phyloP scores from a whole-genome alignment of 2,888 invertebrate species.

The Tryphoninae sp. region DNA sequence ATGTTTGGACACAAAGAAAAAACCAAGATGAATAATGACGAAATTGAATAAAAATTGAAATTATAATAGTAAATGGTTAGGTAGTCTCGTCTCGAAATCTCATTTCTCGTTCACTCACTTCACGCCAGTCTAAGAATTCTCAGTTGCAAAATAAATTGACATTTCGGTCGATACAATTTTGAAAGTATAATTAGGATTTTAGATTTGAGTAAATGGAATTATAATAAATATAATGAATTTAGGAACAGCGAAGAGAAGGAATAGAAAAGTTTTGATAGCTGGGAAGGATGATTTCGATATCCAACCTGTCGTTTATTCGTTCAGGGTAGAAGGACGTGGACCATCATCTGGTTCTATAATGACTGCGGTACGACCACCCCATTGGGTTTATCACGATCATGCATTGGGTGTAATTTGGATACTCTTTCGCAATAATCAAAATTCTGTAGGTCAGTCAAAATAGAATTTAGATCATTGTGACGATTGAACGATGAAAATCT shows the following conservation, averaged over 20 bases:
- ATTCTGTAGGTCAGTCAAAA: conserved; percentile 67
- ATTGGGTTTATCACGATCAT: conserved; percentile 80
- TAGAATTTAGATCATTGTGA: neutral
- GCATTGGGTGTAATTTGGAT: conserved; percentile 81
- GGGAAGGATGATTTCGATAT: conserved; percentile 55
- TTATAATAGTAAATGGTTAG: neutral
- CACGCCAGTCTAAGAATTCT: conserved; percentile 25
- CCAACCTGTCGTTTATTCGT: conserved; percentile 65
- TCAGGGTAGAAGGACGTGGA: conserved; percentile 52
- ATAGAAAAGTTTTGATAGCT: conserved; percentile 42
- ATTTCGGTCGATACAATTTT: conserved; percentile 27
- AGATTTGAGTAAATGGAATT: neutral
- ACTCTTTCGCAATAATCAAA: conserved; percentile 75
- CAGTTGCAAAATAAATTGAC: neutral
- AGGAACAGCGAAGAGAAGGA: conserved; percentile 15
- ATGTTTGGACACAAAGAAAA: neutral
- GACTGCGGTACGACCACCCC: conserved; percentile 78
- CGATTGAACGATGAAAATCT: neutral
- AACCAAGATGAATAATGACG: neutral
- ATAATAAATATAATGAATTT: conserved; percentile 25
- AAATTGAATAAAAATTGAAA: neutral
- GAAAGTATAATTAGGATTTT: neutral
- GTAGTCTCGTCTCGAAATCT: neutral
- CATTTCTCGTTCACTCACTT: conserved; percentile 32
- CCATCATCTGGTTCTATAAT: conserved; percentile 53